These are phyloP conservation scores for Barypeithes pellucidus DNA, from an alignment of 2,888 invertebrate genomes.

Conservation along the genomic window DNA sequence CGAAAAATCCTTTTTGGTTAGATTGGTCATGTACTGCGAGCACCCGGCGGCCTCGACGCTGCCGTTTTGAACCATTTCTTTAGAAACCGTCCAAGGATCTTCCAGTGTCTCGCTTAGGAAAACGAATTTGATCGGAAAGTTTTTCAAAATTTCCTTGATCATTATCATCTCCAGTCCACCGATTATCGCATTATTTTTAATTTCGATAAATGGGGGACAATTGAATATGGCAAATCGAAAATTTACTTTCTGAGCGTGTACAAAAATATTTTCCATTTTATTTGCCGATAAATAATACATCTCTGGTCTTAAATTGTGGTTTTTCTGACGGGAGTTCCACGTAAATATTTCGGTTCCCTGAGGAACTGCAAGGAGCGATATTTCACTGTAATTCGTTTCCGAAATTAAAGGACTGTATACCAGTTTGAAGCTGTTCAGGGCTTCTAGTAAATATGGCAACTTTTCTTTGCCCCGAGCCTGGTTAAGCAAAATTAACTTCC, in stretches of 20 bases:
- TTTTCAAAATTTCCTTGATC: slow-evolving; percentile 56
- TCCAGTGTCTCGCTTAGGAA: slow-evolving; percentile 15
- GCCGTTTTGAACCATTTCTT: slow-evolving; percentile 49
- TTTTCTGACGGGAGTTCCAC: neutral
- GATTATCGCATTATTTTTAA: slow-evolving; percentile 30
- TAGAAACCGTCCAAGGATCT: slow-evolving; percentile 52
- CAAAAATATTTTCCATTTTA: neutral
- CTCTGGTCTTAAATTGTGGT: neutral
- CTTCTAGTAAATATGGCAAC: neutral
- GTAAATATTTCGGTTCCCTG: neutral
- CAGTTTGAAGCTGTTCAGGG: neutral
- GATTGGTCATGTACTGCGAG: slow-evolving; percentile 56
- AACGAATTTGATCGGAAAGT: slow-evolving; percentile 53
- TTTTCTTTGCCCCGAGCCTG: neutral
- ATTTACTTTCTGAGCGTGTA: neutral
- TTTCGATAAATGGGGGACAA: slow-evolving; percentile 38
- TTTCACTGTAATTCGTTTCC: neutral
- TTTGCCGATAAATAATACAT: neutral
- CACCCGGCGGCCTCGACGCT: slow-evolving; percentile 58
- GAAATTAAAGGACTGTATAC: neutral
- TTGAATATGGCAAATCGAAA: slow-evolving; percentile 29
- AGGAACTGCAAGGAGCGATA: neutral
- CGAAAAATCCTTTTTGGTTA: slow-evolving; percentile 53
- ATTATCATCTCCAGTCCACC: slow-evolving; percentile 58
- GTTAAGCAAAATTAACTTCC: slow-evolving; percentile 4